Conservation (phyloP, 2,888 invertebrate species). For the Pristionchus japonicus region DNA sequence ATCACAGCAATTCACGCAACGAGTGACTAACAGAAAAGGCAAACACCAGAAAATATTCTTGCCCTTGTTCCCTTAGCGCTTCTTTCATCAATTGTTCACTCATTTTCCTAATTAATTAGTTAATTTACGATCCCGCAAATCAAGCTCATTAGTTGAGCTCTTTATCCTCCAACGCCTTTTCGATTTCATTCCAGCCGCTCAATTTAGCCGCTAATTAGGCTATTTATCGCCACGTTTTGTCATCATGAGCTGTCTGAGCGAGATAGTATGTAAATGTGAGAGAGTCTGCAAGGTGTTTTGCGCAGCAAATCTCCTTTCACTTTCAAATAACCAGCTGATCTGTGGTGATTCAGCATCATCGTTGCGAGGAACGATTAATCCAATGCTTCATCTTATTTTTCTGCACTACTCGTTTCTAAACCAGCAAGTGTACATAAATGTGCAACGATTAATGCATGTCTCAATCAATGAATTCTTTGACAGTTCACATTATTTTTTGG, state of each 20-base stretch:
- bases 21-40: no score
- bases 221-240: conserved; percentile 5
- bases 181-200: not conserved
- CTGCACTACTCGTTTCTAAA: no score
- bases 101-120: not conserved
- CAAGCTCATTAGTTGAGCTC: not conserved
- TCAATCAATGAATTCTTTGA: no score
- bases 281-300: not conserved
- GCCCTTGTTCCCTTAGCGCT: no score
- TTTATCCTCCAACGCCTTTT: conserved; percentile 9
- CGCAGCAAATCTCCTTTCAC: not conserved
- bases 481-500: no score
- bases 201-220: conserved; percentile 11
- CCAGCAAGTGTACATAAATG: no score
- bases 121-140: not conserved
- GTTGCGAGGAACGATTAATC: no score
- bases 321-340: not conserved
- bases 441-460: no score
- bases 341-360: not conserved
- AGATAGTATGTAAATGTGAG: not conserved
- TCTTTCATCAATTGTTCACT: not conserved
- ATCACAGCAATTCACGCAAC: no score
- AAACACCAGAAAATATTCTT: no score
- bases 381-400: no score
- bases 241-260: not conserved